These are phyloP conservation scores for Leptura quadrifasciata DNA, from an alignment of 2,888 invertebrate genomes.

Conservation along the genomic window DNA sequence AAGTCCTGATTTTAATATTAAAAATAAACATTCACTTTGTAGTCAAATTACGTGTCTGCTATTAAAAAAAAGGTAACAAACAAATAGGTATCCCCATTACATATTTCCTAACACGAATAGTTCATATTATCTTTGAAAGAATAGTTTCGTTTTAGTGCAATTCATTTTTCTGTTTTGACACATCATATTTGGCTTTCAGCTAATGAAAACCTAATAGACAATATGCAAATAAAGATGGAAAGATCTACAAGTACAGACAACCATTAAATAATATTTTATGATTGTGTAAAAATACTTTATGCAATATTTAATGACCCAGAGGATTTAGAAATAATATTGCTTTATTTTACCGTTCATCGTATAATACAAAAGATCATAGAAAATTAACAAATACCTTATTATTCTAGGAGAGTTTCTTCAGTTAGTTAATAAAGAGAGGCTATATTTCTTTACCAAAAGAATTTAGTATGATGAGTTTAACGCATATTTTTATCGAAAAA, in stretches of 20 bases:
- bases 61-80: no score
- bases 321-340: slow-evolving; percentile 22
- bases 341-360: slow-evolving; percentile 18
- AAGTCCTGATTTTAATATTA: no score
- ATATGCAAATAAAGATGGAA: background rate
- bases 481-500: background rate
- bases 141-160: background rate
- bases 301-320: slow-evolving; percentile 27
- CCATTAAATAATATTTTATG: slow-evolving; percentile 19
- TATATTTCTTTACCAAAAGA: slow-evolving; percentile 1
- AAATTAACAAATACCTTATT: slow-evolving; percentile 26
- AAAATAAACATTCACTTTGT: no score
- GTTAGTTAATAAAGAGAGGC: slow-evolving; percentile 2
- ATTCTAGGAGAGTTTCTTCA: background rate
- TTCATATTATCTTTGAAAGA: no score
- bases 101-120: no score
- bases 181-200: background rate
- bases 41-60: no score
- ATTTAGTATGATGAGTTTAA: background rate
- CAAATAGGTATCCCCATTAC: no score
- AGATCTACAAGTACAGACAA: slow-evolving; percentile 7
- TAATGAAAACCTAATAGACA: background rate
- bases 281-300: slow-evolving; percentile 36
- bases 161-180: background rate
- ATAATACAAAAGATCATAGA: slow-evolving; percentile 6